These are phyloP conservation scores for Microplitis deprimator DNA, from an alignment of 2,888 invertebrate species.

Conservation along the genomic window DNA sequence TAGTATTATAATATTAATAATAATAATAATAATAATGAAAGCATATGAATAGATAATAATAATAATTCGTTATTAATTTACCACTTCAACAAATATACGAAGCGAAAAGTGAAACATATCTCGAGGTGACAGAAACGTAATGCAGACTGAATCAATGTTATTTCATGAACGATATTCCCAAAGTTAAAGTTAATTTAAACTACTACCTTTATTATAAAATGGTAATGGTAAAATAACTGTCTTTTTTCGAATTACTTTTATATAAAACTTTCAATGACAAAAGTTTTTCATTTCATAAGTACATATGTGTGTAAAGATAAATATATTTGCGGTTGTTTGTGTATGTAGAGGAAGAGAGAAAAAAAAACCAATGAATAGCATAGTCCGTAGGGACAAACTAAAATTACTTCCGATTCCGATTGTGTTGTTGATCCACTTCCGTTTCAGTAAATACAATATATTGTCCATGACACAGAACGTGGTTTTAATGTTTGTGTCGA, in stretches of 20 bases:
- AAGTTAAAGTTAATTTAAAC: slow-evolving; percentile 50
- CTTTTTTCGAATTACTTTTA: slow-evolving; percentile 46
- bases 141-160: slow-evolving; percentile 56
- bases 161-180: slow-evolving; percentile 51
- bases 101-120: slow-evolving; percentile 38
- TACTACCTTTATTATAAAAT: slow-evolving; percentile 32
- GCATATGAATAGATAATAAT: neutral
- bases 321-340: neutral
- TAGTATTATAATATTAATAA: neutral
- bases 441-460: slow-evolving; percentile 51
- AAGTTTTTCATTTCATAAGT: slow-evolving; percentile 50
- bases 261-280: slow-evolving; percentile 53
- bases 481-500: slow-evolving; percentile 11
- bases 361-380: slow-evolving; percentile 29
- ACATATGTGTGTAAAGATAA: neutral
- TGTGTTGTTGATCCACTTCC: slow-evolving; percentile 58
- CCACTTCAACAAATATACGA: slow-evolving; percentile 20
- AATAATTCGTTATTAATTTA: slow-evolving; percentile 5
- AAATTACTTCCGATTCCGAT: slow-evolving; percentile 67
- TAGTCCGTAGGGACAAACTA: slow-evolving; percentile 40
- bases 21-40: neutral
- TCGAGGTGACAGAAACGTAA: slow-evolving; percentile 49
- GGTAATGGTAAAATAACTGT: slow-evolving; percentile 52
- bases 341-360: neutral
- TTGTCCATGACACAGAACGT: slow-evolving; percentile 44